phyloP scores from a whole-genome alignment of 2,888 invertebrate genomes.

The Busseola fusca region DNA sequence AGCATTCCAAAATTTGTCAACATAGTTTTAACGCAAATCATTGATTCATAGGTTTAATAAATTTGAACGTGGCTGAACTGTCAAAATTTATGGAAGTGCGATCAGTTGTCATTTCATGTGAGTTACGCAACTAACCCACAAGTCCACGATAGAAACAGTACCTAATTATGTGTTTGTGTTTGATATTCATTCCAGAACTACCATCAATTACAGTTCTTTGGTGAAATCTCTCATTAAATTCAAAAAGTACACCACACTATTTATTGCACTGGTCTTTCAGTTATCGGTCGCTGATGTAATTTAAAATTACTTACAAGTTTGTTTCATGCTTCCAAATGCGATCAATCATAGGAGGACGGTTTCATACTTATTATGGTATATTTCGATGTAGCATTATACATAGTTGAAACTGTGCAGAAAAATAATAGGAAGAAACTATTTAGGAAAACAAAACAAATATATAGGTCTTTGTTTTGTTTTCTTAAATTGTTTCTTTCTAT shows the following conservation, averaged over 20 bases:
- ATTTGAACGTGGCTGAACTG: neutral
- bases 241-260: slow-evolving; percentile 23
- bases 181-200: neutral
- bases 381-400: slow-evolving; percentile 25
- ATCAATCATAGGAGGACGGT: slow-evolving; percentile 59
- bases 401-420: slow-evolving; percentile 1
- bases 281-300: slow-evolving; percentile 45
- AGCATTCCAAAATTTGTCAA: too few relatives aligned
- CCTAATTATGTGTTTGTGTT: neutral
- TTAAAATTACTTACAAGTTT: slow-evolving; percentile 47
- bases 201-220: neutral
- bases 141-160: neutral
- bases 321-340: slow-evolving; percentile 59
- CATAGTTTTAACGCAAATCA: too few relatives aligned
- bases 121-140: neutral
- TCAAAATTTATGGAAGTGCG: neutral
- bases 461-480: too few relatives aligned
- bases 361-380: slow-evolving; percentile 12
- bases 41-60: neutral
- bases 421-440: slow-evolving; percentile 3
- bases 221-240: neutral
- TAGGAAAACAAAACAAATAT: neutral
- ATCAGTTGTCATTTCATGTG: neutral
- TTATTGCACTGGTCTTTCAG: slow-evolving; percentile 25
- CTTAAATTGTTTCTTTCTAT: too few relatives aligned